Evolutionary conservation across 2,888 invertebrate genomes (phyloP).

Genomic region (Drosophila melanocephala): DNA sequence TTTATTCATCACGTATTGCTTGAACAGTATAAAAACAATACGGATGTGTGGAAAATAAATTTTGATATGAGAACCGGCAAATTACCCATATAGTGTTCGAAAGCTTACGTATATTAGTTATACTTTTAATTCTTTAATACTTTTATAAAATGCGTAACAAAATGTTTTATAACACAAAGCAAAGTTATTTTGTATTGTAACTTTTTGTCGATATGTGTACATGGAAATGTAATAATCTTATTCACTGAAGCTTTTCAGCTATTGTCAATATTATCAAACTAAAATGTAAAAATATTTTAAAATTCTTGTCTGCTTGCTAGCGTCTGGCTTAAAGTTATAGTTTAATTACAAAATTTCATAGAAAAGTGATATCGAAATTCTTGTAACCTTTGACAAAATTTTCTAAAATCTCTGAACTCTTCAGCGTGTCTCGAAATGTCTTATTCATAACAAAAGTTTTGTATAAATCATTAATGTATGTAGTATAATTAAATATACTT

Average conservation of each 20-base stretch:
- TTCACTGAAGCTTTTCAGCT: slow-evolving; percentile 18
- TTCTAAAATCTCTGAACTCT: slow-evolving; percentile 7
- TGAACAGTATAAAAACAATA: neutral
- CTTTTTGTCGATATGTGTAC: slow-evolving; percentile 28
- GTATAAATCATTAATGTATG: neutral
- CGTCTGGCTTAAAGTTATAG: slow-evolving; percentile 13
- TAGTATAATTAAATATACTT: slow-evolving; percentile 1
- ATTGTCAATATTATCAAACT: slow-evolving; percentile 20
- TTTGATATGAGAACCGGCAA: neutral
- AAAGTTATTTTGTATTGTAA: slow-evolving; percentile 46
- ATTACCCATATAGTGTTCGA: neutral
- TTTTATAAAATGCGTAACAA: slow-evolving; percentile 49
- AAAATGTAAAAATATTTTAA: slow-evolving; percentile 16
- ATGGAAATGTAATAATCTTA: slow-evolving; percentile 41
- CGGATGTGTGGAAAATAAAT: neutral
- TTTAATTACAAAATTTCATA: slow-evolving; percentile 15
- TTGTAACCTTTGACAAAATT: slow-evolving; percentile 1
- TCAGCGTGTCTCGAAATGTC: slow-evolving; percentile 6
- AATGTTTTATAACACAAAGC: slow-evolving; percentile 35
- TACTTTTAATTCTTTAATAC: slow-evolving; percentile 50
- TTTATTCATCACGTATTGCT: neutral
- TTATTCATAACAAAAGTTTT: slow-evolving; percentile 1
- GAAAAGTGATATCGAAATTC: slow-evolving; percentile 9
- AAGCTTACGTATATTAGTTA: neutral
- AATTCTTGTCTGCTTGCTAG: slow-evolving; percentile 13